phyloP scores from a whole-genome alignment of 1,140 invertebrate genomes.

The Drosophila lacteicornis region DNA sequence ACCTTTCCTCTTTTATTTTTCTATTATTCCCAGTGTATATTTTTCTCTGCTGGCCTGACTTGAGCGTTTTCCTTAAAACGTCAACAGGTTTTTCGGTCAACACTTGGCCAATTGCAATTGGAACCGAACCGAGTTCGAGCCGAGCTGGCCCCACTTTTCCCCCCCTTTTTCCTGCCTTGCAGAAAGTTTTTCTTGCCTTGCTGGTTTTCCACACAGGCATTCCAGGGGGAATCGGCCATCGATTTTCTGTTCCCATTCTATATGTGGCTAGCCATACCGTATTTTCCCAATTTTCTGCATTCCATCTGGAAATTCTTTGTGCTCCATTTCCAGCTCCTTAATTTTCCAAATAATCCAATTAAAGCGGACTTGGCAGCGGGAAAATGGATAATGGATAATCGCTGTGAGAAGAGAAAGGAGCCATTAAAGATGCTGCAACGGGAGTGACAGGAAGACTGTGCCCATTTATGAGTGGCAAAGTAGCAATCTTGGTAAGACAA shows the following conservation, averaged over 20 bases:
- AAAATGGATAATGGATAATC: slow-evolving; percentile 5
- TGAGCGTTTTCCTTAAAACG: slow-evolving; percentile 36
- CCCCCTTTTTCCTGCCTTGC: not conserved
- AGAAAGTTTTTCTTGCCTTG: slow-evolving; percentile 30
- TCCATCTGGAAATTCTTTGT: slow-evolving; percentile 19
- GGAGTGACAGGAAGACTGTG: slow-evolving; percentile 23
- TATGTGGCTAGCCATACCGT: slow-evolving; percentile 12
- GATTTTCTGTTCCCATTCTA: slow-evolving; percentile 20
- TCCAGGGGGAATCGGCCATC: not conserved
- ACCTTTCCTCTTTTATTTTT: no score
- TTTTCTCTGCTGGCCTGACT: not conserved
- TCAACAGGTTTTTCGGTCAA: slow-evolving; percentile 46
- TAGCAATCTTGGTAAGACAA: not conserved
- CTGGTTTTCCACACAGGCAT: slow-evolving; percentile 19
- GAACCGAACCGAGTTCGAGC: not conserved
- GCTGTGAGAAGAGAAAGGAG: slow-evolving; percentile 21
- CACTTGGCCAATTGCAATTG: slow-evolving; percentile 35
- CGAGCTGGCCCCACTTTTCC: not conserved
- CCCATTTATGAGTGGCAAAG: not conserved
- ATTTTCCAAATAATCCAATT: slow-evolving; percentile 12
- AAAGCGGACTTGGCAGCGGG: slow-evolving; percentile 11
- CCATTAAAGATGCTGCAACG: slow-evolving; percentile 29
- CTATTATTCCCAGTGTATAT: slow-evolving; percentile 3
- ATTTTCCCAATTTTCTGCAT: slow-evolving; percentile 37
- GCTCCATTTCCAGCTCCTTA: slow-evolving; percentile 10